Conservation (phyloP, 2,113 vertebrate species). For the Daubentonia madagascariensis region DNA sequence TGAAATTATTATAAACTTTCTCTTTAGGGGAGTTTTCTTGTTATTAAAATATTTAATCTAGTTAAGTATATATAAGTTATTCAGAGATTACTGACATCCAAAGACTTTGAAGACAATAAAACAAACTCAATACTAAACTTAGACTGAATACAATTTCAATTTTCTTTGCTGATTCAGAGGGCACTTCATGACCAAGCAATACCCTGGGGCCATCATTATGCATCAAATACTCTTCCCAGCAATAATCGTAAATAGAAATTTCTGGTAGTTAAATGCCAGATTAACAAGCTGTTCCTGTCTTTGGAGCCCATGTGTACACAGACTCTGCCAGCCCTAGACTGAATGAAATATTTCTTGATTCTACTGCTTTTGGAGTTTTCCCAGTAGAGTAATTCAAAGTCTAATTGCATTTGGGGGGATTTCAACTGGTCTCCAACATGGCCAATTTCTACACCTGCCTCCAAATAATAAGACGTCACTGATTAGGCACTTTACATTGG, state of each 20-base stretch:
- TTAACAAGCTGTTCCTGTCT: slow-evolving; percentile 66
- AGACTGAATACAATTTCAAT: not conserved
- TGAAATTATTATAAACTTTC: not conserved
- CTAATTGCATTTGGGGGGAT: slow-evolving; percentile 11
- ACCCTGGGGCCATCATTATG: slow-evolving; percentile 40
- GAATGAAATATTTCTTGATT: slow-evolving; percentile 66
- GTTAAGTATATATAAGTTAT: not conserved
- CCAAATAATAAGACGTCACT: slow-evolving; percentile 29
- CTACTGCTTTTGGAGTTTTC: slow-evolving; percentile 51
- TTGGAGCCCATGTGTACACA: slow-evolving; percentile 40
- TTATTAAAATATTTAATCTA: slow-evolving; percentile 31
- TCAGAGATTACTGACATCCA: slow-evolving; percentile 15
- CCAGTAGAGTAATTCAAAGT: slow-evolving; percentile 50
- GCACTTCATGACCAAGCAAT: slow-evolving; percentile 35
- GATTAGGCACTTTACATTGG: not conserved
- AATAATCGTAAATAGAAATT: slow-evolving; percentile 64
- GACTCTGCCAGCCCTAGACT: slow-evolving; percentile 37
- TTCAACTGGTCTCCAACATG: slow-evolving; percentile 19
- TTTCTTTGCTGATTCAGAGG: slow-evolving; percentile 56
- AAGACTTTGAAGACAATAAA: slow-evolving; percentile 45
- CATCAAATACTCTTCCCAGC: slow-evolving; percentile 39
- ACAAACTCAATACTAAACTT: slow-evolving; percentile 37
- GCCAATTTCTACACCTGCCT: slow-evolving; percentile 6
- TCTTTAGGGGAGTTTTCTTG: not conserved
- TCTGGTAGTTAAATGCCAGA: slow-evolving; percentile 60